Base-by-base conservation (phyloP, 1,140 invertebrate species). In the Vanessa tameamea region DNA sequence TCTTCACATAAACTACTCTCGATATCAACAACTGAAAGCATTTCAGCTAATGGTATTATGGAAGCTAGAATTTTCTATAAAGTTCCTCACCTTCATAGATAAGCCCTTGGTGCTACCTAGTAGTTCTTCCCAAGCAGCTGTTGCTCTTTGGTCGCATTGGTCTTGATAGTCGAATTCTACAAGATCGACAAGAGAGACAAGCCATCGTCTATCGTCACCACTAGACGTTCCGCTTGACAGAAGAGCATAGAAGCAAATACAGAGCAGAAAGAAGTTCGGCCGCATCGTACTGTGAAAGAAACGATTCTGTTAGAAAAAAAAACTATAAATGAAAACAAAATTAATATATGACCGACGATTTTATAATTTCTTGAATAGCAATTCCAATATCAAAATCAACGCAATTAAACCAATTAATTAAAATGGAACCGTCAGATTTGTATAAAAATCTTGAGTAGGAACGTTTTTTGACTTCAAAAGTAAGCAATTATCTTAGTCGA, bases 111-210 rank as follows among this genome's bases (percentile, higher is more conserved):
- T 80, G 70, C 70, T 76, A 3, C 88, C 89, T 11, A 78, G 76
- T 0, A 92, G 81, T 69, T 91, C 90, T 15, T 84, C 81, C 90
- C 90, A 92, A 13, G 83, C 66, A 2, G 90, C 88, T 14, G 76
- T 78, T 8, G 88, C 88, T 55, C 88, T 77, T 37, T 87, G 76
- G 9, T 86, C 86, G 68, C 90, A 91, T 53, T 86, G 82, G 64
- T 91, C 89, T 51, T 87, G 83, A 48, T 90, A 91, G 61, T 92
- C 90, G 64, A 91, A 55, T 51, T 92, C 89, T 8, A 92, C 85
- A 8, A 92, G 75, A 13, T 87, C 87, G 0, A 92, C 74, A 7
- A 90, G 70, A 2, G 89, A 87, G 11, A 84, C 79, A 6, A 91
- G 79, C 85, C 84, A 88, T 72, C 84, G 69, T 48, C 83, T 81